Base-by-base conservation (phyloP, 2,113 vertebrate species). In the Macquaria ambigua region DNA sequence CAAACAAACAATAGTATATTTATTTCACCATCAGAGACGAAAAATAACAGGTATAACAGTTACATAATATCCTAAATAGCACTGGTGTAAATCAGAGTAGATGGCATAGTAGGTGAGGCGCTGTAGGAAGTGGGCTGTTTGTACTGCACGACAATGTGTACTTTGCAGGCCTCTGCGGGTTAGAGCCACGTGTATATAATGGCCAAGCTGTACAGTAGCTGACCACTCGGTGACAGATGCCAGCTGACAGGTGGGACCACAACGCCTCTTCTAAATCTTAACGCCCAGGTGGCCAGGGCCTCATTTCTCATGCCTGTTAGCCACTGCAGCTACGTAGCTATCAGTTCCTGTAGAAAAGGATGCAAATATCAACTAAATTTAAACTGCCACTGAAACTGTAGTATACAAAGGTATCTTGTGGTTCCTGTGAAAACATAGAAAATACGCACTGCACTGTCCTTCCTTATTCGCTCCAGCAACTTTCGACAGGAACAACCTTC, bases 201-300 rank as follows among this genome's bases (percentile, higher is more conserved):
- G 76, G 87, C 79, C 77, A 73, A 59, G 61, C 75, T 82, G 76
- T 87, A 92, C 92, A 91, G 90, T 90, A 93, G 88, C 86, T 83
- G 89, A 90, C 87, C 90, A 82, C 89, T 76, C 5, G 37, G 77
- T 90, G 91, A 92, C 76, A 90, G 89, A 92, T 83, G 79, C 73
- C 69, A 82, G 81, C 58, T 83, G 90, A 91, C 90, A 90, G 87
- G 66, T 50, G 67, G 55, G 39, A 82, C 74, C 85, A 67, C 58
- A 84, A 43, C 80, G 78, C 41, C 64, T 83, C 66, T 56, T 86
- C 62, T 71, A 41, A 81, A 87, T 85, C 28, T 66, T 77, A 67
- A 82, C 21, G 21, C 80, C 70, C 41, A 14, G 16, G 58, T 23
- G 5, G 39, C 69, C 56, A 77, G 68, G 79, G 59, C 34, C 25